These are phyloP conservation scores for Periphyllus acericola DNA, from an alignment of 2,888 invertebrate genomes.

Conservation along the genomic window DNA sequence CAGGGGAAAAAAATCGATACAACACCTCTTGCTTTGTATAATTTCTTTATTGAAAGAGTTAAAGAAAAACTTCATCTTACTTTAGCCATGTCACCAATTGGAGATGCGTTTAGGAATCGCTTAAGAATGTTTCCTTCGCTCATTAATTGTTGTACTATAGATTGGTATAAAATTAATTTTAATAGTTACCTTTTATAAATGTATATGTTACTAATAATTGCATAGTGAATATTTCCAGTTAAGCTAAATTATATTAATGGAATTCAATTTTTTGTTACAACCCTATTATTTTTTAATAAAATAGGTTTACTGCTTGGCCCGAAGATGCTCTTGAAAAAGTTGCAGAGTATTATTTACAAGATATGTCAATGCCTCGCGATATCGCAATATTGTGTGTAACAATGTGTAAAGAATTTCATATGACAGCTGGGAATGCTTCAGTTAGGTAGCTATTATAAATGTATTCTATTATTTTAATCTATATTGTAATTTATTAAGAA, in stretches of 20 bases:
- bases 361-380: conserved; percentile 68
- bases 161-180: conserved; percentile 75
- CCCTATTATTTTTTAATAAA: background rate
- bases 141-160: conserved; percentile 95
- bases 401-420: conserved; percentile 89
- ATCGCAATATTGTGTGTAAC: conserved; percentile 72
- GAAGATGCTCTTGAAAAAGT: conserved; percentile 89
- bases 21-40: conserved; percentile 86
- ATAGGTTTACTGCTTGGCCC: conserved; percentile 89
- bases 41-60: conserved; percentile 86
- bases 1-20: conserved; percentile 83
- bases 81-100: conserved; percentile 91
- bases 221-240: background rate
- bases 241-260: background rate
- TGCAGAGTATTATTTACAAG: conserved; percentile 77
- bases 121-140: conserved; percentile 94
- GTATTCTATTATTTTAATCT: background rate
- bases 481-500: no score
- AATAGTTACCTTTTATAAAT: conserved; percentile 5
- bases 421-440: conserved; percentile 78
- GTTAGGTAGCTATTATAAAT: conserved; percentile 69
- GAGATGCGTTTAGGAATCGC: conserved; percentile 85
- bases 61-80: conserved; percentile 87
- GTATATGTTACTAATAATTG: background rate
- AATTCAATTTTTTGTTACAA: background rate